Conservation (phyloP, 2,888 invertebrate species). For the Hemithea aestivaria region DNA sequence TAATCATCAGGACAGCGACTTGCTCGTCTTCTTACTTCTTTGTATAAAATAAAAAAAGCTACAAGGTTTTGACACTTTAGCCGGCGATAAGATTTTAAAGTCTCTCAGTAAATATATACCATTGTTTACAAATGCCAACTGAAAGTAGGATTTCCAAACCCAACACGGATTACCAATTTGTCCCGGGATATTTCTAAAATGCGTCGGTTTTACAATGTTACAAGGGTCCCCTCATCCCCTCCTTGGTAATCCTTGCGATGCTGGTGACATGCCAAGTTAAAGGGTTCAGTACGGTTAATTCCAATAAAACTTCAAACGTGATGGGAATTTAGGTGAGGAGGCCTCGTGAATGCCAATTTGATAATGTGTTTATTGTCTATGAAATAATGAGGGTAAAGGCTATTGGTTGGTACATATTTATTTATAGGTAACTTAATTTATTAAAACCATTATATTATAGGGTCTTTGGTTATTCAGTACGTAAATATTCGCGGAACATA, state of each 20-base stretch:
- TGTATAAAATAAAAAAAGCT: too few relatives aligned
- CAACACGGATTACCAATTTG: conserved; percentile 35
- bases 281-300: conserved; percentile 70
- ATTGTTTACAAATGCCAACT: too few relatives aligned
- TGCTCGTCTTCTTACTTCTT: too few relatives aligned
- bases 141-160: conserved; percentile 14
- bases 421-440: too few relatives aligned
- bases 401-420: too few relatives aligned
- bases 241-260: conserved; percentile 59
- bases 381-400: not conserved
- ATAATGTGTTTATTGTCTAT: not conserved
- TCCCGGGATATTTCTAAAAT: conserved; percentile 30
- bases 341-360: not conserved
- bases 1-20: too few relatives aligned
- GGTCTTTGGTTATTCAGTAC: too few relatives aligned
- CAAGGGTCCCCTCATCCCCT: conserved; percentile 38
- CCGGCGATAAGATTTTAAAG: too few relatives aligned
- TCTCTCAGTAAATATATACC: too few relatives aligned
- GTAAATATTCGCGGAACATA: too few relatives aligned
- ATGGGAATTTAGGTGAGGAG: conserved; percentile 48
- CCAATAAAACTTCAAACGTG: conserved; percentile 72
- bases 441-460: too few relatives aligned
- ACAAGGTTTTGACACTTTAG: too few relatives aligned
- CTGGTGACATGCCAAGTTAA: conserved; percentile 58
- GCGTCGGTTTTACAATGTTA: conserved; percentile 38